phyloP scores from a whole-genome alignment of 2,113 vertebrate species.

The Alexandromys fortis region DNA sequence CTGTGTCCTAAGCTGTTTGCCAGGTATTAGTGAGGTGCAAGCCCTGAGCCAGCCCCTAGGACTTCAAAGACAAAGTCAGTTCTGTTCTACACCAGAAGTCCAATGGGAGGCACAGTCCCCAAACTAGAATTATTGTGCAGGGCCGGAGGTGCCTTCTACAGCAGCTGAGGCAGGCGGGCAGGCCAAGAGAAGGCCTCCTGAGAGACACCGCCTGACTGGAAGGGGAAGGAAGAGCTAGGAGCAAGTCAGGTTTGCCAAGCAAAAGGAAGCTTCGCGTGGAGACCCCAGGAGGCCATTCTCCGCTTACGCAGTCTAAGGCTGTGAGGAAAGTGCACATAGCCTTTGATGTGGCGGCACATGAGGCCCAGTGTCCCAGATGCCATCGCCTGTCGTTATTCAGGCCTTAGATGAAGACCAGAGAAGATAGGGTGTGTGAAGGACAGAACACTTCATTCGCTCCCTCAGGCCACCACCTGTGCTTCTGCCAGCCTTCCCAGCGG shows the following conservation, averaged over 20 bases:
- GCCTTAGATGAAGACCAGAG: not conserved
- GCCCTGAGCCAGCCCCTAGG: not conserved
- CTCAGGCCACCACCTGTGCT: not conserved
- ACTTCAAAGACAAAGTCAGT: not conserved
- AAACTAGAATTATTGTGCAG: not conserved
- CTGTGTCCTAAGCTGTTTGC: fast-evolving
- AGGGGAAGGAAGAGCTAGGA: not conserved
- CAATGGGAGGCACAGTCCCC: not conserved
- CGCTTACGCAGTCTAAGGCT: not conserved
- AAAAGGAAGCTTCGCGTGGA: not conserved
- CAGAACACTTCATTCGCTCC: not conserved
- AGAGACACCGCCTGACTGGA: not conserved
- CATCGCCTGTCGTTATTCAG: not conserved
- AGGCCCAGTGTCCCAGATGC: not conserved
- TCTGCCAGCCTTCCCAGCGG: not conserved
- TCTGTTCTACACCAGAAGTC: not conserved
- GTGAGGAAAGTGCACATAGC: too few relatives aligned
- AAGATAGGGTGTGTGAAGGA: not conserved
- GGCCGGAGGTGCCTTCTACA: not conserved
- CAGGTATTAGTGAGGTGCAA: fast-evolving
- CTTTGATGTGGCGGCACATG: not conserved
- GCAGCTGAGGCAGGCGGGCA: not conserved
- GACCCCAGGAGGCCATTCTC: not conserved
- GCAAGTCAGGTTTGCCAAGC: not conserved
- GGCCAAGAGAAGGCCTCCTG: not conserved